Percentiles rank a stretch among this genome's conserved stretches.
Evolutionary conservation across 2,113 vertebrate species (phyloP).

Genomic region (Sphyrna mokarran): DNA sequence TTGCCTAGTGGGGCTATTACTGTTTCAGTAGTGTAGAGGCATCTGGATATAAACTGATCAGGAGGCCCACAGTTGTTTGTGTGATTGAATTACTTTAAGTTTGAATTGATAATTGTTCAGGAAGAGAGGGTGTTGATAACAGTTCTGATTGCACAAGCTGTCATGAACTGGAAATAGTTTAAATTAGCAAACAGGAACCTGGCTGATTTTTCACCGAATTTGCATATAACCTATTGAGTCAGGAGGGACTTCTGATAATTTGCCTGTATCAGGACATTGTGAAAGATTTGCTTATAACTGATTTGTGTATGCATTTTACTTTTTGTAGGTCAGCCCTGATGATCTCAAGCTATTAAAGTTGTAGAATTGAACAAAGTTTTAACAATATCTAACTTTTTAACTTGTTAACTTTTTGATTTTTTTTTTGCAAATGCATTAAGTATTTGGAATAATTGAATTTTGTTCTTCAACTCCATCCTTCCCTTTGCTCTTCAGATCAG

Average conservation of each 20-base stretch:
- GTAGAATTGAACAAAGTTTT: background rate
- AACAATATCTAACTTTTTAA: background rate
- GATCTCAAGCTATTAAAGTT: background rate
- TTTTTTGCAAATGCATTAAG: background rate
- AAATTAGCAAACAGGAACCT: background rate
- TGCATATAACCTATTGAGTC: conserved; percentile 4
- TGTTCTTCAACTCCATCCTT: background rate
- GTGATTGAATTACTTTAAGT: conserved; percentile 49
- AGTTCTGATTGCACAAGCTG: background rate
- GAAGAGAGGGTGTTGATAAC: background rate
- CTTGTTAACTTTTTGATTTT: background rate
- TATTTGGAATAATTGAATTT: background rate
- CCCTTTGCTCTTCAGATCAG: background rate
- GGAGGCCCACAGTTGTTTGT: conserved; percentile 28
- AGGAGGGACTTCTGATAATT: conserved; percentile 8
- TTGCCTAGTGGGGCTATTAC: conserved; percentile 50
- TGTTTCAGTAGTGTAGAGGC: conserved; percentile 45
- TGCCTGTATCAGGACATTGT: background rate
- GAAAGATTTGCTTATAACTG: background rate
- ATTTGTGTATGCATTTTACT: background rate
- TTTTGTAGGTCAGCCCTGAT: background rate
- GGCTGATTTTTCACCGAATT: background rate
- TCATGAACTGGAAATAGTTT: background rate
- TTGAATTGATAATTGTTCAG: conserved; percentile 39
- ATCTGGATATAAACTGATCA: conserved; percentile 44